Conservation (phyloP, 2,888 invertebrate species). For the Ptychoptera albimana region DNA sequence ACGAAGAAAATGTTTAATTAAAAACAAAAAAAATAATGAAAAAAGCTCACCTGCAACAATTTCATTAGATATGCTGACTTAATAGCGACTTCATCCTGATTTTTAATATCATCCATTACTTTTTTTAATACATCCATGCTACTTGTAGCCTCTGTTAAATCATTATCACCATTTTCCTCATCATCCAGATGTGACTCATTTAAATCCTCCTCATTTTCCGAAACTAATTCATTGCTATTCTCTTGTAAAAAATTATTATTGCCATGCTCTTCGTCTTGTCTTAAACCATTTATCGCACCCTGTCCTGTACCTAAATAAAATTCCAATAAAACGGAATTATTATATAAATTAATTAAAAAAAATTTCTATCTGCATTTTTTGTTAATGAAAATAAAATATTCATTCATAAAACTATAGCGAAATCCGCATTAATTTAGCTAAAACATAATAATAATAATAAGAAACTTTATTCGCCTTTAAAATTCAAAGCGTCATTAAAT, state of each 20-base stretch:
- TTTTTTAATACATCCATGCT: conserved; percentile 12
- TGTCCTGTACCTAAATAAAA: too few relatives aligned
- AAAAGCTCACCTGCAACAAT: conserved; percentile 23
- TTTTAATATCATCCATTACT: conserved; percentile 23
- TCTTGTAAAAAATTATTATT: neutral
- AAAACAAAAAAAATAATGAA: neutral
- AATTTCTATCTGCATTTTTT: too few relatives aligned
- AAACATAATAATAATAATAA: too few relatives aligned
- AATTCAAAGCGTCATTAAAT: too few relatives aligned
- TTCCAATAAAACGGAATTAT: too few relatives aligned
- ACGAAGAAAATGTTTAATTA: neutral
- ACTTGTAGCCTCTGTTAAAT: neutral
- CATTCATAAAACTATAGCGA: too few relatives aligned
- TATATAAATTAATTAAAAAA: too few relatives aligned
- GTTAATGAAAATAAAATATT: too few relatives aligned
- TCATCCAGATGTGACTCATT: neutral
- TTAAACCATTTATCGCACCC: too few relatives aligned
- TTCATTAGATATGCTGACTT: conserved; percentile 28
- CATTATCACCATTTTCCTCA: neutral
- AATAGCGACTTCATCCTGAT: conserved; percentile 27
- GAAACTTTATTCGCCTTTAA: too few relatives aligned
- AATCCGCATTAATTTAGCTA: too few relatives aligned
- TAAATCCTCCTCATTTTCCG: conserved; percentile 1
- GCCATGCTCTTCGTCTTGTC: neutral
- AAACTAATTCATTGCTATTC: neutral